Percentiles rank a stretch among this genome's conserved stretches.
Evolutionary conservation across 2,797 vertebrate species (phyloP).

Genomic region (Sebastes kiyomatsui): DNA sequence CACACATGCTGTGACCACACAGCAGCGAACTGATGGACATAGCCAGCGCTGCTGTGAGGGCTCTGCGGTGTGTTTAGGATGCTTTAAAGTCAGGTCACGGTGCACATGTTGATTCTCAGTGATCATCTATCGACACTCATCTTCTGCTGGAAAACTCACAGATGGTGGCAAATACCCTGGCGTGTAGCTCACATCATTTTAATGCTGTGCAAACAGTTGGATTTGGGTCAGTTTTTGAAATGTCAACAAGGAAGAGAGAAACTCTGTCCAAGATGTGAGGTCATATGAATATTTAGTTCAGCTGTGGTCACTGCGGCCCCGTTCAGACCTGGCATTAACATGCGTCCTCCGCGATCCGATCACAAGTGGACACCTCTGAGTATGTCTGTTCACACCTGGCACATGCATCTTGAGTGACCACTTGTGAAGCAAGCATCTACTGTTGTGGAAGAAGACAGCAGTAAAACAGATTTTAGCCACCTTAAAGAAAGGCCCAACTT

Average conservation of each 20-base stretch:
- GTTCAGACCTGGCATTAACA: no score
- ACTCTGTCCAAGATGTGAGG: not conserved
- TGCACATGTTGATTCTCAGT: not conserved
- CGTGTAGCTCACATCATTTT: not conserved
- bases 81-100: not conserved
- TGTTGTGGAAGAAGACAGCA: rapidly evolving
- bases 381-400: no score
- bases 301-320: not conserved
- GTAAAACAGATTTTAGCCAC: no score
- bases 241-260: not conserved
- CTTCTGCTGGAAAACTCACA: not conserved
- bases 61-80: not conserved
- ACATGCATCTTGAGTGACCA: no score
- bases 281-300: not conserved
- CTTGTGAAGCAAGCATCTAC: no score
- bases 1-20: not conserved
- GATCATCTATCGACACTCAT: not conserved
- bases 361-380: no score
- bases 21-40: not conserved
- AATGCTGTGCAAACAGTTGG: not conserved
- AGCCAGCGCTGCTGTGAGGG: not conserved
- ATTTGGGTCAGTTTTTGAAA: not conserved
- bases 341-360: no score
- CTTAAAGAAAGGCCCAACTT: no score
- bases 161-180: not conserved